Evolutionary conservation across 2,888 invertebrate species (phyloP).

Genomic region (Clunio marinus): DNA sequence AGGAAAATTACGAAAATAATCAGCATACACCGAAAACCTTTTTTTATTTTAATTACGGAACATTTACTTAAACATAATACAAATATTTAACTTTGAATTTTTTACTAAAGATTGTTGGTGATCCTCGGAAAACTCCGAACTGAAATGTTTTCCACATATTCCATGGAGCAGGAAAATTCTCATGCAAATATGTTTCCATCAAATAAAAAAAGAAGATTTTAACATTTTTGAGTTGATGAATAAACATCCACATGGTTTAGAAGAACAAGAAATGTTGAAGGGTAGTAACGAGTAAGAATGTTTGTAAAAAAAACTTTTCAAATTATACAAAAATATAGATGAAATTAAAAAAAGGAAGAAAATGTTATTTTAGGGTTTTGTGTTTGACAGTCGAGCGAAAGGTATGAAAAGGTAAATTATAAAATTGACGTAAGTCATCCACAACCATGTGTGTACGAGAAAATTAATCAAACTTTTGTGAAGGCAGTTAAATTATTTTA

Average conservation of each 20-base stretch:
- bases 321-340: not conserved
- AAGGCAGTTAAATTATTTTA: not conserved
- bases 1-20: too few species aligned
- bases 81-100: too few species aligned
- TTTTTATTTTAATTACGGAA: too few species aligned
- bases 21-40: too few species aligned
- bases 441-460: not conserved
- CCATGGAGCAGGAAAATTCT: too few species aligned
- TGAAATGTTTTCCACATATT: too few species aligned
- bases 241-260: not conserved
- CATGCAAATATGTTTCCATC: too few species aligned
- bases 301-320: not conserved
- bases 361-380: constrained; percentile 6
- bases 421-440: constrained; percentile 7
- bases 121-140: too few species aligned
- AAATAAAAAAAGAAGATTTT: too few species aligned
- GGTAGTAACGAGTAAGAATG: not conserved
- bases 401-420: not conserved
- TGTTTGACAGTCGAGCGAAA: not conserved
- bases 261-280: not conserved
- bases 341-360: too few species aligned
- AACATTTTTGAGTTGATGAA: not conserved
- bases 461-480: constrained; percentile 12
- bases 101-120: too few species aligned
- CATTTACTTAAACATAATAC: too few species aligned